Base-by-base conservation (phyloP, 2,113 vertebrate species). In the Actenoides lindsayi region DNA sequence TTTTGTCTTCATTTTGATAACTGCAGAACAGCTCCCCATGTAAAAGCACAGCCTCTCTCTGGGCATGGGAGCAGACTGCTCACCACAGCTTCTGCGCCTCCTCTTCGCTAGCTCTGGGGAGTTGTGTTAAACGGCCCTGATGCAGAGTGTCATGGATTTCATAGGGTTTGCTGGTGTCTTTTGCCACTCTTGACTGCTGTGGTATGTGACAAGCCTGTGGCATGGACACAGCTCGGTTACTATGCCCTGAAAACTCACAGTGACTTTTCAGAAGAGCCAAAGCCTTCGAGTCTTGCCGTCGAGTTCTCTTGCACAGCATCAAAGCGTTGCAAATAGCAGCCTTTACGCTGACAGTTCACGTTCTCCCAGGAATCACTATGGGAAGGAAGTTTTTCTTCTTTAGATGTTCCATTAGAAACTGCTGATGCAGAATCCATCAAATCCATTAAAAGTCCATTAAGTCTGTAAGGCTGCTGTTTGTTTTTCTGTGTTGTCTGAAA, bases 341-440 rank as follows among this genome's bases (percentile, higher is more conserved):
- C 35, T 79, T 68, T 54, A 57, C 67, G 17, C 78, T 57, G 11
- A 17, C 68, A 53, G 70, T 73, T 83, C 50, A n/a, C 1, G 1
- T 85, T 57, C 70, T 82, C 57, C 57, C 57, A 74, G 87, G 71
- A 88, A 91, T 64, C 68, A 59, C 64, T 56, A 30, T 33, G 60
- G 64, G 51, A 91, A 93, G 68, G 64, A 51, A 59, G 50, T 51
- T 88, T 90, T 85, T 78, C 50, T 67, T 67, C 56, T 83, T 83
- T 64, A 83, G 90, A 63, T 85, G 56, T 89, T 91, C 67, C 79
- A 63, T 86, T 90, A 92, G 50, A 77, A 95, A 63, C 63, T 96
- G 90, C 94, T 96, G 95, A 80, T 91, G 93, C 92, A 95, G 87
- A 94, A 87, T 93, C 90, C 90, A 87, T 95, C 90, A 88, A 56